Conservation (phyloP, 2,113 vertebrate genomes). For the Megaleporinus macrocephalus region DNA sequence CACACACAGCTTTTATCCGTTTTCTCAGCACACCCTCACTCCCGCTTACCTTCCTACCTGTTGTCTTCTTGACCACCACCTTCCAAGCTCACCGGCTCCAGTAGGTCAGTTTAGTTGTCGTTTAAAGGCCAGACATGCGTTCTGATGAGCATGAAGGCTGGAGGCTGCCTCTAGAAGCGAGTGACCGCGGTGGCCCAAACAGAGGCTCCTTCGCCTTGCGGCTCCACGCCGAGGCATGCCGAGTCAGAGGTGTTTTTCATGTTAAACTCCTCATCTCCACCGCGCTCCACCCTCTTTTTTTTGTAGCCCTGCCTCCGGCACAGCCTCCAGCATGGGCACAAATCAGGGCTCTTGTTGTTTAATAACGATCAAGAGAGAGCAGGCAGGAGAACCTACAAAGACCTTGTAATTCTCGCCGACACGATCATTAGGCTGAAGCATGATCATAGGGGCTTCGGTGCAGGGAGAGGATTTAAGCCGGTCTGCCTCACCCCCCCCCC, state of each 20-base stretch:
- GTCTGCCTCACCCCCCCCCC: not conserved
- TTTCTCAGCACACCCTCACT: too few relatives aligned
- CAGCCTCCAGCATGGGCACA: conserved; percentile 31
- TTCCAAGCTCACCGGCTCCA: not conserved
- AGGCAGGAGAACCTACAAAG: conserved; percentile 26
- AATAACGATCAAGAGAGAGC: conserved; percentile 29
- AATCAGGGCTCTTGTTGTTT: conserved; percentile 32
- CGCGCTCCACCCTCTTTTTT: not conserved
- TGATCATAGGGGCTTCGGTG: conserved; percentile 9
- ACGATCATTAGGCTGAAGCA: conserved; percentile 20
- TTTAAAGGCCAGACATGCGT: not conserved
- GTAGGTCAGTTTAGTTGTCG: not conserved
- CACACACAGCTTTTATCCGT: not conserved
- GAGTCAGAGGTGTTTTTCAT: conserved; percentile 15
- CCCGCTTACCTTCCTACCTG: conserved; percentile 1
- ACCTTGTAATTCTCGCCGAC: conserved; percentile 27
- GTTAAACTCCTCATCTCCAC: conserved; percentile 13
- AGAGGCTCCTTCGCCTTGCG: conserved; percentile 2
- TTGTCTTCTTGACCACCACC: not conserved
- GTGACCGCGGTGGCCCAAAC: not conserved
- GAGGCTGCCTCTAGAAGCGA: not conserved
- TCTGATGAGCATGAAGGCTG: not conserved
- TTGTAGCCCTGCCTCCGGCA: conserved; percentile 35
- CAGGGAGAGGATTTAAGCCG: conserved; percentile 21
- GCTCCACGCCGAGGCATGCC: not conserved